A percentile compares a stretch with the other conserved stretches of the same genome.
Conservation (phyloP, 2,797 vertebrate genomes). For the Octomys mimax region DNA sequence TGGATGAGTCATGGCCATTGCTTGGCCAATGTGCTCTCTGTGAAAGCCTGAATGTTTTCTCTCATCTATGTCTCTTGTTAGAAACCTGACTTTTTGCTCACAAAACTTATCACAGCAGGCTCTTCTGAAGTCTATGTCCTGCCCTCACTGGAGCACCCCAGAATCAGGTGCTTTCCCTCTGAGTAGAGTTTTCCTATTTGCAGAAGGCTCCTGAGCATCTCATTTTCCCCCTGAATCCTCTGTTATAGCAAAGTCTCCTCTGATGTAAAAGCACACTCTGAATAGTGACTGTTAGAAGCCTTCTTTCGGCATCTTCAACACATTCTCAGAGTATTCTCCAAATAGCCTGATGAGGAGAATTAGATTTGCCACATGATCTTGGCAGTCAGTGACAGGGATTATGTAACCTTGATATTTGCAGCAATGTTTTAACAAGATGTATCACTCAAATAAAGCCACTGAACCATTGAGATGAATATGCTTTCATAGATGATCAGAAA, state of each 20-base stretch:
- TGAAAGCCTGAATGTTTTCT: no score
- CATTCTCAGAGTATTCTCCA: background rate
- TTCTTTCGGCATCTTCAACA: background rate
- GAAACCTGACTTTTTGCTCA: background rate
- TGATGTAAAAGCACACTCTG: background rate
- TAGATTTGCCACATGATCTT: background rate
- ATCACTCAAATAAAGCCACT: background rate
- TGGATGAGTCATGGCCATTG: no score
- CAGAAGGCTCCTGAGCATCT: background rate
- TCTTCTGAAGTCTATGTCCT: background rate
- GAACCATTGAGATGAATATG: background rate
- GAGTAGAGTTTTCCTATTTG: background rate
- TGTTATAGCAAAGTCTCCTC: background rate
- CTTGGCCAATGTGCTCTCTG: no score
- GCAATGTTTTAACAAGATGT: background rate
- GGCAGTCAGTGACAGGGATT: background rate
- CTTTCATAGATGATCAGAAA: background rate
- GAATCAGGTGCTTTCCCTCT: background rate
- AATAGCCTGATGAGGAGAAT: background rate
- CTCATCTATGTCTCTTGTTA: background rate
- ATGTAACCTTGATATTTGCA: background rate
- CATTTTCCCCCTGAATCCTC: background rate
- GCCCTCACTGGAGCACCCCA: background rate
- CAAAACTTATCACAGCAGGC: background rate
- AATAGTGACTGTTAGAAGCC: background rate